Evolutionary conservation across 2,888 invertebrate genomes (phyloP), one percentile per base, ranked within the genome.

Genomic region (Agelastica alni): DNA sequence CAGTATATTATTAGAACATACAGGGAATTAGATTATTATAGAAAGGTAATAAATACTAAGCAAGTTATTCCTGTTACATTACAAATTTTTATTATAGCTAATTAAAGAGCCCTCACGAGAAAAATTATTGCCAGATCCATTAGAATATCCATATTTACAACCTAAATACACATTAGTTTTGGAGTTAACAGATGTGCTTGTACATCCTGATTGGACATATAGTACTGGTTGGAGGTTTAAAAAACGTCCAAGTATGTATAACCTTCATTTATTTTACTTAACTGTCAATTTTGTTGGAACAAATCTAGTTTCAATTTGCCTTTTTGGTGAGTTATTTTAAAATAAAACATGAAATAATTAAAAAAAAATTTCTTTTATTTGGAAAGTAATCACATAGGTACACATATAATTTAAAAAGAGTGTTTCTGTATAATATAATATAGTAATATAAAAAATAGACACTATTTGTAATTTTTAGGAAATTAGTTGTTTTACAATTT

Each of bases 191-290:
- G 97, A 96, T 71, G 87, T 99, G 7, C 81, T 99, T 9, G 93
- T 99, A 9, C 95, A 97, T 76, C 97, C 98, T 0, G 97, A 98
- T 76, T 99, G 98, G 98, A 96, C 96, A 77, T 96, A 96, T 74
- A 88, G 90, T 77, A 96, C 96, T 57, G 97, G 97, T 2, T 98
- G 96, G 96, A 85, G 97, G 65, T 99, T 98, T 76, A 96, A 97
- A 78, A 99, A 98, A 78, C 85, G 98, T 45, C 97, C 98, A 0
- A 95, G 94, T 28, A 62, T 57, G 52, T 51, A 30, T 7, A 16
- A 14, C 37, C 22, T n/a, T n/a, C n/a, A n/a, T n/a, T n/a, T n/a
- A n/a, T n/a, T n/a, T n/a, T n/a, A n/a, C n/a, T n/a, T n/a, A n/a
- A n/a, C n/a, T n/a, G n/a, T n/a, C n/a, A n/a, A n/a, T n/a, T n/a